Base-by-base conservation (phyloP, 2,888 invertebrate genomes). In the Drosophila demipolita region DNA sequence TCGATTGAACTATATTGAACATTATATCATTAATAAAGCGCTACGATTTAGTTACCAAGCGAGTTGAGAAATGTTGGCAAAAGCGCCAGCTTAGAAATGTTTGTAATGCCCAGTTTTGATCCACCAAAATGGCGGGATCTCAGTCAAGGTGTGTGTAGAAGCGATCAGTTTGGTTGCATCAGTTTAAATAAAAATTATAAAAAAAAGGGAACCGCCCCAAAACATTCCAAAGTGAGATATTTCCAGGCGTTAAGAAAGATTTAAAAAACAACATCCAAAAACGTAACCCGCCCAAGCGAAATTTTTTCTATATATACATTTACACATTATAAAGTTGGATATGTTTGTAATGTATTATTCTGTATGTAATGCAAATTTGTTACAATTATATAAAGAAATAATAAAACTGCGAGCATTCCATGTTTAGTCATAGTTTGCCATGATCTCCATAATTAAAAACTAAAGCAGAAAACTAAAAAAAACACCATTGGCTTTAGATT, bases 211-310 rank as follows among this genome's bases (percentile, higher is more conserved):
- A 15, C 7, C 45, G 29, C 36, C 58, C 70, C 54, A 75, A 63
- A 63, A 59, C 77, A 77, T 77, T 77, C 80, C 76, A 80, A 66
- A 61, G 73, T 54, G 64, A 67, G 61, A 73, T 78, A 64, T 60
- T 58, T 58, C 38, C 52, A 26, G 50, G 50, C 29, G 29, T 32
- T 50, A 17, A 26, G 5, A 8, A 11, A 29, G 7, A 15, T 8
- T 3, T 3, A 32, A 35, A 29, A 17, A 29, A 33, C 9, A 57
- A 26, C 48, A 72, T 52, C 55, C 42, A 66, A 67, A 60, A 74
- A 63, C 67, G 60, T 63, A 74, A 74, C 87, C 87, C 87, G 89
- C 83, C 83, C 73, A 63, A 79, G 80, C 77, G 72, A 82, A 65
- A 20, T 48, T 80, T 86, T 86, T 80, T 73, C 67, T 72, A 78